A percentile compares a stretch with the other conserved stretches of the same genome.
These are phyloP conservation scores for Wiebesia pumilae DNA, from an alignment of 1,140 invertebrate genomes.

Conservation along the genomic window DNA sequence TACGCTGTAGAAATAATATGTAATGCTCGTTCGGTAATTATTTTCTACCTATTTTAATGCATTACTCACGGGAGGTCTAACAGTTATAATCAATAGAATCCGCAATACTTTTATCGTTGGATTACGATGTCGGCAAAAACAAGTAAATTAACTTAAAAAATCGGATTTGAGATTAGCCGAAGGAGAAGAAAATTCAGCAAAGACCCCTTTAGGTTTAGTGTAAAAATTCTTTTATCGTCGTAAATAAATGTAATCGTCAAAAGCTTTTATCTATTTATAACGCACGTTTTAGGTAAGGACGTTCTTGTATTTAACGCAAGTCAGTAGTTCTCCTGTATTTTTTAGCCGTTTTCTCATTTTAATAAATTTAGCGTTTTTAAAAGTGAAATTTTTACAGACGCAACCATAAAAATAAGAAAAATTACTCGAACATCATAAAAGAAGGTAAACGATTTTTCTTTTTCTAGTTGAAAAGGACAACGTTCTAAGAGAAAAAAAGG, in stretches of 20 bases:
- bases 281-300: neutral
- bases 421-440: neutral
- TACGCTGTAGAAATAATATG: no score
- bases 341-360: neutral
- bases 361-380: neutral
- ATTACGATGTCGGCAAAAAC: no score
- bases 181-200: neutral
- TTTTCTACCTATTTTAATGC: no score
- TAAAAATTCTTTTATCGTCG: neutral
- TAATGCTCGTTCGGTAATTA: no score
- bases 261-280: conserved; percentile 1
- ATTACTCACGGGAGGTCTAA: no score
- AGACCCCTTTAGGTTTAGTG: neutral
- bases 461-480: neutral
- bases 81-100: no score
- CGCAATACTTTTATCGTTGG: no score
- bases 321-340: neutral
- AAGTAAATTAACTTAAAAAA: no score
- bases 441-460: neutral
- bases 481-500: neutral
- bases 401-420: neutral
- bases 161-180: neutral
- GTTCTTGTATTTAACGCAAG: neutral
- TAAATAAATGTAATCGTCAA: neutral
- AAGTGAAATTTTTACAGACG: neutral